These are phyloP conservation scores for Manis javanica DNA, from an alignment of 2,797 vertebrate genomes.

Conservation along the genomic window DNA sequence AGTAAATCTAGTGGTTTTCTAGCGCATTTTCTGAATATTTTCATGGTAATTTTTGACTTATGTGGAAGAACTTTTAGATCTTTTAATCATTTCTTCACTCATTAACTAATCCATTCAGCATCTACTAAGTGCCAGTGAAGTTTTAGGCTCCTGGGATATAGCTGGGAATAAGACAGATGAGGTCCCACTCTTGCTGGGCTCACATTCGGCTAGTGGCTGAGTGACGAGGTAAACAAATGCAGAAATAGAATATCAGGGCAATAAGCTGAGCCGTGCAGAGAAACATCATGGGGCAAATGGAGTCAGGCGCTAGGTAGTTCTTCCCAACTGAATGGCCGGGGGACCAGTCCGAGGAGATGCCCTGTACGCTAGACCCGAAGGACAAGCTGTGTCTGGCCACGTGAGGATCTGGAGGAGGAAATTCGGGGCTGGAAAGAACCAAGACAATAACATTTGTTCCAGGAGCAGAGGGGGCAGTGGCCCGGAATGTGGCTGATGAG, in stretches of 20 bases:
- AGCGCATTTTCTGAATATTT: neutral
- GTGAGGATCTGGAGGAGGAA: neutral
- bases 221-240: neutral
- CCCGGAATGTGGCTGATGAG: rapidly evolving
- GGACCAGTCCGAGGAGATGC: neutral
- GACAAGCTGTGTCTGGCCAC: neutral
- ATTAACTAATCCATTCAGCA: neutral
- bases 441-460: neutral
- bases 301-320: neutral
- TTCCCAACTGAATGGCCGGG: rapidly evolving
- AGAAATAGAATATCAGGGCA: neutral
- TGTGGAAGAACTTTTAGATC: neutral
- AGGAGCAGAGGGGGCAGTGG: neutral
- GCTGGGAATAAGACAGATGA: neutral
- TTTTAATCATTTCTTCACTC: neutral
- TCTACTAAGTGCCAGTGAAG: neutral
- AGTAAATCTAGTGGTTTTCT: neutral
- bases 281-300: rapidly evolving
- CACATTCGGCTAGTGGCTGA: neutral
- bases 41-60: neutral
- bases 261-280: neutral
- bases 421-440: neutral
- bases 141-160: neutral
- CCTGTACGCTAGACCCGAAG: too few species aligned
- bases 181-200: neutral